Evolutionary conservation across 2,797 vertebrate genomes (phyloP).

Genomic region (Myotis daubentonii): DNA sequence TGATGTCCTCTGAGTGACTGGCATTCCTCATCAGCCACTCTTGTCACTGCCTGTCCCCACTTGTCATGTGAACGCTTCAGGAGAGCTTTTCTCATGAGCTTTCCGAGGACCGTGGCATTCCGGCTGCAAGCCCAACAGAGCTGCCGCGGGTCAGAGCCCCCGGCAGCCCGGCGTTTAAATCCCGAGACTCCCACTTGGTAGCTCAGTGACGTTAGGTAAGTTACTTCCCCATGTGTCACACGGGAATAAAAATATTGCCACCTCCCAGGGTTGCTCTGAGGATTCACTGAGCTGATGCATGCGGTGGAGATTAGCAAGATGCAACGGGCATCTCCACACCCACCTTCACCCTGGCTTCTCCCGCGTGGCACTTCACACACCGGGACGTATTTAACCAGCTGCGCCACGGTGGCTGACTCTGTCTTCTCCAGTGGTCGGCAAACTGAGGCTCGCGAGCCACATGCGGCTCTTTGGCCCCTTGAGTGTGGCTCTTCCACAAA

Average conservation of each 20-base stretch:
- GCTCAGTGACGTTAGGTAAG: not conserved
- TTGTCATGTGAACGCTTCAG: not conserved
- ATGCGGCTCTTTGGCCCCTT: too few relatives aligned
- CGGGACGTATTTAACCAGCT: not conserved
- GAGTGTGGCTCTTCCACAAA: too few relatives aligned
- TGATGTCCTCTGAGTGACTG: not conserved
- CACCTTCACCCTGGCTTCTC: not conserved
- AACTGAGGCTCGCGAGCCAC: too few relatives aligned
- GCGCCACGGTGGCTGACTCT: accelerated
- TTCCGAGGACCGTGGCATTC: not conserved
- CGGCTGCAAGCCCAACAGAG: not conserved
- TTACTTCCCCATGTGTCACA: not conserved
- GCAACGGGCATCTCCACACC: not conserved
- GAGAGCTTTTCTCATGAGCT: not conserved
- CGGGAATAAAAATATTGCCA: not conserved
- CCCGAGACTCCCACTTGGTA: not conserved
- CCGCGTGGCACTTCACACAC: accelerated
- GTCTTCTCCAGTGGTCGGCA: not conserved
- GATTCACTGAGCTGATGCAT: not conserved
- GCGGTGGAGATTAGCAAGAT: not conserved
- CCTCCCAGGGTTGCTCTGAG: not conserved
- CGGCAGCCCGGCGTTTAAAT: not conserved
- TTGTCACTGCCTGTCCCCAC: not conserved
- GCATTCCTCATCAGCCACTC: not conserved
- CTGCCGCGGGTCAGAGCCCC: not conserved